Evolutionary conservation across 35 echinoderm and acorn worm species (phyloP).

Genomic region (Ophiothrix spiculata): DNA sequence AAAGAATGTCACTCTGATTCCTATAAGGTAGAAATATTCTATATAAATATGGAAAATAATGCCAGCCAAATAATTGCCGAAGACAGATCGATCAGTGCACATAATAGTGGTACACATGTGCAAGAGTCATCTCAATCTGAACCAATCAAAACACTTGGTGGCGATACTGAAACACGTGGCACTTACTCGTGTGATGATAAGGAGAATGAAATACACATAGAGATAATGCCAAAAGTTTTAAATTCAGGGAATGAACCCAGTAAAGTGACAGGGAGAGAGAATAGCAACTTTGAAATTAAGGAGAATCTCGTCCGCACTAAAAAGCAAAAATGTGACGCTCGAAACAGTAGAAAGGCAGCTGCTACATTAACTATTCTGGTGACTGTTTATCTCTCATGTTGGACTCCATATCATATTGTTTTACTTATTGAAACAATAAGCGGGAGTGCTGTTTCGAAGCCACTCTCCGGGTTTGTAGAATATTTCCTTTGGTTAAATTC

Average conservation of each 20-base stretch:
- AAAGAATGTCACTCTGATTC: too few species aligned
- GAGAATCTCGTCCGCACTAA: too few species aligned
- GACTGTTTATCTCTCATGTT: background rate
- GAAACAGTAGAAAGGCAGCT: background rate
- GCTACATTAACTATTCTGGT: background rate
- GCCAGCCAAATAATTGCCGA: too few species aligned
- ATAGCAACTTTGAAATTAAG: too few species aligned
- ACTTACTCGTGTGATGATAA: too few species aligned
- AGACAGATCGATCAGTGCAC: too few species aligned
- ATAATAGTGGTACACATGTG: too few species aligned
- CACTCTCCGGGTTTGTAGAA: background rate
- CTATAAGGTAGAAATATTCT: too few species aligned
- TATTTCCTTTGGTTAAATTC: background rate
- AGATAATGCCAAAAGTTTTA: background rate
- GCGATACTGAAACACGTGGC: too few species aligned
- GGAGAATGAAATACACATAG: background rate
- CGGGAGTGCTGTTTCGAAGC: background rate
- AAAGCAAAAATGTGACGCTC: background rate
- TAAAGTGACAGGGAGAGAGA: background rate
- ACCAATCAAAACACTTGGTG: too few species aligned
- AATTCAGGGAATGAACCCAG: background rate
- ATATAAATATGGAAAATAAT: too few species aligned
- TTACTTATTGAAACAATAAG: background rate
- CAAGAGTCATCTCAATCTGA: too few species aligned
- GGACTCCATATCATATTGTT: constrained; percentile 2